Base-by-base conservation (phyloP, 2,888 invertebrate species). In the Caenorhabditis zanzibari region DNA sequence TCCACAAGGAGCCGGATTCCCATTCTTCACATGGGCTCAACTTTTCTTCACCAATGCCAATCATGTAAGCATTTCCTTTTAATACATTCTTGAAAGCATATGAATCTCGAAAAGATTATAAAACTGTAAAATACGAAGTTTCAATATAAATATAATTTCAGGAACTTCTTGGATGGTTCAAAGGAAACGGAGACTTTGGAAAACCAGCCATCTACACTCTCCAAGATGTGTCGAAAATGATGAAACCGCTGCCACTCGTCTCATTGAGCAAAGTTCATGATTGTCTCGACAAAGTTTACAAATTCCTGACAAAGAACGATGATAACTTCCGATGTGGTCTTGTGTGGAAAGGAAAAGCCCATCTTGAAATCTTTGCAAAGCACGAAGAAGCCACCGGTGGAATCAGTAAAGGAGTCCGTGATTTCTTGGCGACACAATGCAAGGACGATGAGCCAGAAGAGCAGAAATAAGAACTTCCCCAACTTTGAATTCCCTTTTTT, bases 1-100 rank as follows among this genome's bases (percentile, higher is more conserved):
- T 68, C 92, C 92, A 41, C 90, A 92, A 80, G 92, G 90, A 14
- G 90, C 89, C 22, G 91, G 90, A n/a, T 90, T 90, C 83, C 92
- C 91, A 19, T 91, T 90, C 86, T 92, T 92, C 89, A 92, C 92
- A 12, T 92, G 92, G 90, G 92, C 91, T 24, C 92, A 92, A 71
- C 81, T 92, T 54, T 92, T 92, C 84, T 92, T 92, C 87, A 88
- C 88, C 22, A 88, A 87, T 52, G 90, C 89, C 19, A 89, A 88
- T 59, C 85, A 90, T 44, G 88, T 88, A 47, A 56, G 75, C 52
- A n/a, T n/a, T n/a, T n/a, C n/a, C n/a, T n/a, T n/a, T n/a, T n/a
- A n/a, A n/a, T n/a, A n/a, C n/a, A n/a, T n/a, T n/a, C n/a, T n/a
- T n/a, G n/a, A n/a, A n/a, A n/a, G n/a, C n/a, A n/a, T n/a, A n/a